Conservation (phyloP, 2,113 vertebrate genomes). For the Anguilla rostrata region DNA sequence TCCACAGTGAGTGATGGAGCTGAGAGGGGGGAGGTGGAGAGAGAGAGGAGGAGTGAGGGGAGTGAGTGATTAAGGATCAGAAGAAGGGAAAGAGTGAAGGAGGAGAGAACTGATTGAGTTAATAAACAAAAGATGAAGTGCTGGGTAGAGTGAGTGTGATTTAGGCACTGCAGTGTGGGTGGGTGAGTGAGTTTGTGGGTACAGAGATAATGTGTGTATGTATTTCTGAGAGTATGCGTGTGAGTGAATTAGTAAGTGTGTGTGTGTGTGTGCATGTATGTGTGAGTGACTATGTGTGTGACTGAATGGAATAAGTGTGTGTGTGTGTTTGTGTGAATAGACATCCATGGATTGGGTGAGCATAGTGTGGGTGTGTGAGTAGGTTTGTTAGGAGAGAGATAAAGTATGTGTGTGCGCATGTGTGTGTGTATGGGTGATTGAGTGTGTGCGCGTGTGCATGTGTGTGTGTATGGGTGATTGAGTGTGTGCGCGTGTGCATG, state of each 20-base stretch:
- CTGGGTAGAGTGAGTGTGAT: not conserved
- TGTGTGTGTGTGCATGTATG: not conserved
- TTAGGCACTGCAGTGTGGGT: not conserved
- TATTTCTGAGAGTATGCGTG: no score
- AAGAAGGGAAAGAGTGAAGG: not conserved
- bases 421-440: not conserved
- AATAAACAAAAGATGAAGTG: not conserved
- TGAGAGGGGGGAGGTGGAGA: slow-evolving; percentile 19
- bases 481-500: no score
- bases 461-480: no score
- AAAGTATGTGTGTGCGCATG: not conserved
- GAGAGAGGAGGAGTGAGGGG: not conserved
- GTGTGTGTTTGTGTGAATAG: not conserved
- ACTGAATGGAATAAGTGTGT: no score
- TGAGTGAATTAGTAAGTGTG: not conserved
- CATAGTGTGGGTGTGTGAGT: not conserved
- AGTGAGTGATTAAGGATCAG: not conserved
- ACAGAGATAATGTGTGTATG: no score
- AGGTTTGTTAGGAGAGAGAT: not conserved
- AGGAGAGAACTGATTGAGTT: not conserved
- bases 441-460: not conserved
- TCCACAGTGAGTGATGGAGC: not conserved
- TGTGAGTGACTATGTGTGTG: not conserved
- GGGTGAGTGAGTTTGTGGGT: not conserved
- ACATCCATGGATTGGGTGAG: not conserved